These are phyloP conservation scores for Odontesthes bonariensis DNA, from an alignment of 2,113 vertebrate genomes.

Conservation along the genomic window DNA sequence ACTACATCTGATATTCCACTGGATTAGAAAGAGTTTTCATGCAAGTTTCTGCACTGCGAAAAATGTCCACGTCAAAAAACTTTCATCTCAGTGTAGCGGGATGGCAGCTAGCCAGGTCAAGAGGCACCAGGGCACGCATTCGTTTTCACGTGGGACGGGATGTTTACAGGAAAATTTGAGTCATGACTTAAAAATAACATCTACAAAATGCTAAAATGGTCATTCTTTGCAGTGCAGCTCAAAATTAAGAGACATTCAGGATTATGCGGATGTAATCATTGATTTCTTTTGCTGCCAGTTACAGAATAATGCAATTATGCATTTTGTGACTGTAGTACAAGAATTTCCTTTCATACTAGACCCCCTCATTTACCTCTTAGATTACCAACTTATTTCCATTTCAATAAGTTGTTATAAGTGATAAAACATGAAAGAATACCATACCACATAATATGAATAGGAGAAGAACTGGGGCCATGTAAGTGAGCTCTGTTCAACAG, in stretches of 20 bases:
- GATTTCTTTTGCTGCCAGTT: constrained; percentile 6
- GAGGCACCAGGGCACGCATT: background rate
- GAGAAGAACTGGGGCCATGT: constrained; percentile 80
- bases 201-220: background rate
- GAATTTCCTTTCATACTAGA: background rate
- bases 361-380: constrained; percentile 19
- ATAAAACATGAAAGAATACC: constrained; percentile 68
- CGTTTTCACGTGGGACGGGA: background rate
- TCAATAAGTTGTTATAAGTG: constrained; percentile 23
- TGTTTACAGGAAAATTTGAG: background rate
- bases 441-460: constrained; percentile 83
- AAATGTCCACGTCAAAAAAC: constrained; percentile 22
- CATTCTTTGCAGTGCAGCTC: background rate
- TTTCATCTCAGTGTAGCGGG: constrained; percentile 26
- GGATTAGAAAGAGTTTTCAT: constrained; percentile 42
- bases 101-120: constrained; percentile 17
- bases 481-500: constrained; percentile 79
- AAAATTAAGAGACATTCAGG: constrained; percentile 2
- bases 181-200: background rate
- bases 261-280: background rate
- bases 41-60: constrained; percentile 24
- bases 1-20: constrained; percentile 36
- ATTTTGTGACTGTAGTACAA: constrained; percentile 9
- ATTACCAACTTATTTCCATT: constrained; percentile 29
- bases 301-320: constrained; percentile 17